These are phyloP conservation scores for Orius laevigatus DNA, from an alignment of 1,140 invertebrate genomes.

Conservation along the genomic window DNA sequence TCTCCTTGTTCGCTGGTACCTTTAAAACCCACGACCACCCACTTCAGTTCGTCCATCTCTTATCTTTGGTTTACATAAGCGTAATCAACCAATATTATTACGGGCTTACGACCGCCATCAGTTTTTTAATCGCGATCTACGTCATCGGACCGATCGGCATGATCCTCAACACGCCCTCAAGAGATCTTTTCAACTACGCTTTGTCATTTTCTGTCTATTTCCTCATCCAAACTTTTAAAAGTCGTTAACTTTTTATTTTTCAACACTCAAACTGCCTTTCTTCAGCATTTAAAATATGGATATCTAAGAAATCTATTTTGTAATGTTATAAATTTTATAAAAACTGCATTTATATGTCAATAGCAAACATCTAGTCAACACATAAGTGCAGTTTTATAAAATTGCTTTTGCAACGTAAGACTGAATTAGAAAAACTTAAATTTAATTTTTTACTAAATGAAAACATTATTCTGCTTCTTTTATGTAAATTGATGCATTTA, in stretches of 20 bases:
- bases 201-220: constrained; percentile 16
- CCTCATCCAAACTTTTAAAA: constrained; percentile 9
- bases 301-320: no score
- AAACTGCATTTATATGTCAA: no score
- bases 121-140: constrained; percentile 13
- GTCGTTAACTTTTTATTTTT: background rate
- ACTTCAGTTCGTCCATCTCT: constrained; percentile 9
- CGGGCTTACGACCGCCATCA: constrained; percentile 12
- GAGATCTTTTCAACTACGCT: constrained; percentile 15
- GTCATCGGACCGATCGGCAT: constrained; percentile 12
- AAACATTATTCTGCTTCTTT: no score
- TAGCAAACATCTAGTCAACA: no score
- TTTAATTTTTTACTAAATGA: no score
- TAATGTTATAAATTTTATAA: no score
- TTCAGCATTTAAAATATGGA: no score
- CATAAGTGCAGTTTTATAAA: no score
- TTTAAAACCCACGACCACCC: background rate
- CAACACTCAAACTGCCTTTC: no score
- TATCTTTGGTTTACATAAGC: constrained; percentile 12
- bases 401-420: no score
- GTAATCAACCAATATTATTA: constrained; percentile 12
- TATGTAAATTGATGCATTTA: no score
- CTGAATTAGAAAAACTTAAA: no score
- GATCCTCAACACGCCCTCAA: constrained; percentile 11
- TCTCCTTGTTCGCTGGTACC: constrained; percentile 3